Conservation (phyloP, 2,113 vertebrate genomes). For the Butorides virescens region DNA sequence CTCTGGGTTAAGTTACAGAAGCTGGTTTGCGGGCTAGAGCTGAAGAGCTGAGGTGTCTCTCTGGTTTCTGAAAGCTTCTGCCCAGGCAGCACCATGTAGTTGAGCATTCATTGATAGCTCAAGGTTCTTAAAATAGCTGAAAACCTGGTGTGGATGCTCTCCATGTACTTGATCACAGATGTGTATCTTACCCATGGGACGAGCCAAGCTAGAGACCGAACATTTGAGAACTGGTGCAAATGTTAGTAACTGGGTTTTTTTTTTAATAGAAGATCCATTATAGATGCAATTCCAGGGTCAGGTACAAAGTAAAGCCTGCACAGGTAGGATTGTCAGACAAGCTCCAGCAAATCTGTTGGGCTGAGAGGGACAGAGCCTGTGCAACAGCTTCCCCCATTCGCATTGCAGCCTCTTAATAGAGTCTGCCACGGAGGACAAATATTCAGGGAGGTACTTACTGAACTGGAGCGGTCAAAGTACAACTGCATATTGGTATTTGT, state of each 20-base stretch:
- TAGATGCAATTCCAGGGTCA: neutral
- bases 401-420: neutral
- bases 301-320: neutral
- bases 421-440: neutral
- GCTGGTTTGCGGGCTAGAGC: neutral
- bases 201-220: neutral
- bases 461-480: neutral
- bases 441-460: too few species aligned
- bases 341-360: neutral
- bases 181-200: neutral
- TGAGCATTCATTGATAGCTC: neutral
- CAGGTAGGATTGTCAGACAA: neutral
- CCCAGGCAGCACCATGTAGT: too few species aligned
- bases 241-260: neutral
- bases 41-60: neutral
- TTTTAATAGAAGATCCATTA: neutral
- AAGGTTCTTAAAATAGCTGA: neutral
- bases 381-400: rapidly evolving
- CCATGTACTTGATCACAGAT: neutral
- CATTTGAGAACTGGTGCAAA: neutral
- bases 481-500: neutral
- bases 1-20: neutral
- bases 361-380: neutral
- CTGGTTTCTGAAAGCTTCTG: neutral
- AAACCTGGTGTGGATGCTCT: neutral